These are phyloP conservation scores for Trematomus loennbergii DNA, from an alignment of 2,113 vertebrate genomes.

Conservation along the genomic window DNA sequence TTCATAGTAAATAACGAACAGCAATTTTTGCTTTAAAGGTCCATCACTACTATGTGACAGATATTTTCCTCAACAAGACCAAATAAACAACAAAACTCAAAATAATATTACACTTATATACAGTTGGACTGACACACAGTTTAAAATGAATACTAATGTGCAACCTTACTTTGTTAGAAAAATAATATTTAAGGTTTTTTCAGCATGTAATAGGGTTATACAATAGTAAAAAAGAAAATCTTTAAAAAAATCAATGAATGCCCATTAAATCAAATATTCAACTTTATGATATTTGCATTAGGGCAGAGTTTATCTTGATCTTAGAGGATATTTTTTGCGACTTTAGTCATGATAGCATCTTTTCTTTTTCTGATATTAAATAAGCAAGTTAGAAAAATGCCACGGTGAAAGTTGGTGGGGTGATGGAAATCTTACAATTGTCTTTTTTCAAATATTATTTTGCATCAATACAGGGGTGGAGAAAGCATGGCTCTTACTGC, in stretches of 20 bases:
- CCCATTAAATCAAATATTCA: background rate
- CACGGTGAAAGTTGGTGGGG: background rate
- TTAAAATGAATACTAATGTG: background rate
- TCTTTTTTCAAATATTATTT: background rate
- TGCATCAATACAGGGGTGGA: conserved; percentile 86
- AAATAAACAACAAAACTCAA: too few relatives aligned
- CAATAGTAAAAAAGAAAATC: background rate
- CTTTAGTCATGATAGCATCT: background rate
- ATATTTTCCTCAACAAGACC: too few relatives aligned
- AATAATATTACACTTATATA: too few relatives aligned
- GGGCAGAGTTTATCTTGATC: background rate
- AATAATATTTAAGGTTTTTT: background rate
- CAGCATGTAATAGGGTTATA: background rate
- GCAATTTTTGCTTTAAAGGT: too few relatives aligned
- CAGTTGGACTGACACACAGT: too few relatives aligned
- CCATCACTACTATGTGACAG: too few relatives aligned
- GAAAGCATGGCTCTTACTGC: conserved; percentile 87
- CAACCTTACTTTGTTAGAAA: background rate
- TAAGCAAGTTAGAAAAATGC: background rate
- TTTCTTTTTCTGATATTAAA: background rate
- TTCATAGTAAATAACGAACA: too few relatives aligned
- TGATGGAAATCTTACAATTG: background rate
- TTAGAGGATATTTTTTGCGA: background rate
- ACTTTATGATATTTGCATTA: background rate
- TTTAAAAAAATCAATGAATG: background rate